These are phyloP conservation scores for Zoroaster sp. DNA, from an alignment of 53 echinoderm and acorn worm species.

Conservation along the genomic window DNA sequence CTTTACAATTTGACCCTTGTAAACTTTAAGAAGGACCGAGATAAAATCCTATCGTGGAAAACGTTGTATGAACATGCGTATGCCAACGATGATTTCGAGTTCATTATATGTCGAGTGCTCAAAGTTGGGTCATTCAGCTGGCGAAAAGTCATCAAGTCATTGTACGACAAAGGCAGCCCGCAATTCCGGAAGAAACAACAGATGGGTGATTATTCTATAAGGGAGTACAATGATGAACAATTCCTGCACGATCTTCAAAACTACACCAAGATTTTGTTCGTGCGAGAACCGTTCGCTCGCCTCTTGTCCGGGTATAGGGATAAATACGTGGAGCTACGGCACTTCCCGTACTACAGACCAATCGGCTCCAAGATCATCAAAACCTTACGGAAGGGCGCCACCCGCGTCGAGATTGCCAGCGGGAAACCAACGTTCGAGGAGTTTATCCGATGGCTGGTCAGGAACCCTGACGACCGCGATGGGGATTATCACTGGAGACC, in stretches of 20 bases:
- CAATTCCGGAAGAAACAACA: background rate
- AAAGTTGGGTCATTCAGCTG: slow-evolving; percentile 49
- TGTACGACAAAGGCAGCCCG: slow-evolving; percentile 4
- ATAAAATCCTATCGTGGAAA: slow-evolving; percentile 31
- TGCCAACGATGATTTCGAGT: slow-evolving; percentile 43
- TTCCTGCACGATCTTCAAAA: background rate
- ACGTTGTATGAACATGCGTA: slow-evolving; percentile 31
- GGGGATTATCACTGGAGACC: slow-evolving; percentile 47
- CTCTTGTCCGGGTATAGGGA: slow-evolving; percentile 38
- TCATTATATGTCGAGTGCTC: slow-evolving; percentile 37
- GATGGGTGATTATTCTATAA: slow-evolving; percentile 1
- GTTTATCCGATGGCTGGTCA: slow-evolving; percentile 17
- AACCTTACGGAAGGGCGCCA: slow-evolving; percentile 31
- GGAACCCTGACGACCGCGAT: slow-evolving; percentile 7
- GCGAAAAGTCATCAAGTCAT: slow-evolving; percentile 16
- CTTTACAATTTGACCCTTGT: slow-evolving; percentile 9
- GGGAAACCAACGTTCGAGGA: slow-evolving; percentile 22
- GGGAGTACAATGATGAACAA: background rate
- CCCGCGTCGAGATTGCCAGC: background rate
- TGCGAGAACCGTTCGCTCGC: slow-evolving; percentile 38
- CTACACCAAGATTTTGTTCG: slow-evolving; percentile 25
- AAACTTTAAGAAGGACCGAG: slow-evolving; percentile 3
- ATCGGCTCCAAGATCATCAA: slow-evolving; percentile 11
- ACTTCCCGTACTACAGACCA: slow-evolving; percentile 29
- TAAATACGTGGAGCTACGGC: slow-evolving; percentile 40